Percentiles rank a stretch among this genome's conserved stretches.
phyloP scores from a whole-genome alignment of 2,113 vertebrate species.

The Malurus cyaneus region DNA sequence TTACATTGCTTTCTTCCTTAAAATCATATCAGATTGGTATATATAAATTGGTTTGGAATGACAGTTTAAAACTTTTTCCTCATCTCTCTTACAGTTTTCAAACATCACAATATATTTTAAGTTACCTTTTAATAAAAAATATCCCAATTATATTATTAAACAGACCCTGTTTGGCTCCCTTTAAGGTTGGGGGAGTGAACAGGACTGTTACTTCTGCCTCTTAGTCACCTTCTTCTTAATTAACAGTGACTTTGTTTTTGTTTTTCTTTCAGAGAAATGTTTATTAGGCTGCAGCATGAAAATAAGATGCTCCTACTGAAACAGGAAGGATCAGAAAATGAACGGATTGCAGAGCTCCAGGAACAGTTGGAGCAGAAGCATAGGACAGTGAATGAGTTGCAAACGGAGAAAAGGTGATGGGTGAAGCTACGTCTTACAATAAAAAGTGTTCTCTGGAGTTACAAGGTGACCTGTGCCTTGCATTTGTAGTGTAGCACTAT shows the following conservation, averaged over 20 bases:
- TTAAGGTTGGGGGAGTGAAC: background rate
- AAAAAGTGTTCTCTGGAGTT: background rate
- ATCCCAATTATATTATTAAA: background rate
- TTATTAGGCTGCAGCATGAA: slow-evolving; percentile 93
- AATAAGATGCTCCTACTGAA: slow-evolving; percentile 95
- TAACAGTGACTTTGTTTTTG: background rate
- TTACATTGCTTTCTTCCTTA: background rate
- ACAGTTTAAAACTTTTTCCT: background rate
- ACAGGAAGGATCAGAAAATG: slow-evolving; percentile 88
- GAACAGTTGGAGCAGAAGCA: slow-evolving; percentile 86
- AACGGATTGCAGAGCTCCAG: slow-evolving; percentile 85
- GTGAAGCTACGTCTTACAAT: background rate
- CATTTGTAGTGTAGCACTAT: background rate
- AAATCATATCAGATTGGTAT: background rate
- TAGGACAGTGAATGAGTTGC: slow-evolving; percentile 82
- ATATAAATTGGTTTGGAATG: background rate
- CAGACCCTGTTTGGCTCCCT: background rate
- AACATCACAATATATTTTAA: background rate
- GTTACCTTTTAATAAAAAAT: background rate
- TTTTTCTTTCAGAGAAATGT: slow-evolving; percentile 83
- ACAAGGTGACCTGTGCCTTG: background rate
- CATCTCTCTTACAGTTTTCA: background rate
- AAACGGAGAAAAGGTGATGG: slow-evolving; percentile 88
- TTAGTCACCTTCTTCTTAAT: background rate
- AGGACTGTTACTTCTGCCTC: background rate